A percentile compares a stretch with the other conserved stretches of the same genome.
These are phyloP conservation scores for Neoseiulus cucumeris DNA, from an alignment of 1,140 invertebrate genomes.

Conservation along the genomic window DNA sequence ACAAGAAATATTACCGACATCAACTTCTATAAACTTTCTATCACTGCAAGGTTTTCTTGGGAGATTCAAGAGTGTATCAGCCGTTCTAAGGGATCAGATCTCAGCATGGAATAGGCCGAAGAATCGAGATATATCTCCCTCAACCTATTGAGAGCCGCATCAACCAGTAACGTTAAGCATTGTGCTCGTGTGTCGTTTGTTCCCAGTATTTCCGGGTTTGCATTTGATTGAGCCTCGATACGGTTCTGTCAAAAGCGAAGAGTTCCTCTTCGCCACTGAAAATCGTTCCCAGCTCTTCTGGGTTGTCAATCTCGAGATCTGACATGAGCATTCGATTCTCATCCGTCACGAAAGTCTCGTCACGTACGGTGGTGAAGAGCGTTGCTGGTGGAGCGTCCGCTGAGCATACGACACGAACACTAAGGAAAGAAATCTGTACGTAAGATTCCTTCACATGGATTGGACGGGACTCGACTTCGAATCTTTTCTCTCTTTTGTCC, in stretches of 20 bases:
- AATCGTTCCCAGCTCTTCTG: conserved; percentile 51
- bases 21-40: too few species aligned
- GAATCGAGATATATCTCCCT: too few species aligned
- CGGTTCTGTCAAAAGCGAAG: conserved; percentile 83
- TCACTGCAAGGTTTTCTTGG: too few species aligned
- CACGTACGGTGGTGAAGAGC: conserved; percentile 44
- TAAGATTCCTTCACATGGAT: too few species aligned
- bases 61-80: too few species aligned
- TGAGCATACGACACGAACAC: conserved; percentile 50
- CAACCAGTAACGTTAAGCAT: neutral
- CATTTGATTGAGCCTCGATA: conserved; percentile 85
- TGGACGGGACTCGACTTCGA: too few species aligned
- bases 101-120: too few species aligned
- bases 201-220: conserved; percentile 80
- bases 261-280: conserved; percentile 93
- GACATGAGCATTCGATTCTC: conserved; percentile 69
- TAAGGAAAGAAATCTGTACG: conserved; percentile 15
- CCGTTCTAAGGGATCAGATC: too few species aligned
- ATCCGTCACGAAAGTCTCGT: conserved; percentile 35
- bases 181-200: conserved; percentile 17
- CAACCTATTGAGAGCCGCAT: too few species aligned
- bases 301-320: conserved; percentile 56
- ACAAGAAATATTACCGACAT: too few species aligned
- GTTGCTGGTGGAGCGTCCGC: conserved; percentile 48
- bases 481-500: too few species aligned